Evolutionary conservation across 2,797 vertebrate genomes (phyloP).

Genomic region (Eurystomus glaucurus): DNA sequence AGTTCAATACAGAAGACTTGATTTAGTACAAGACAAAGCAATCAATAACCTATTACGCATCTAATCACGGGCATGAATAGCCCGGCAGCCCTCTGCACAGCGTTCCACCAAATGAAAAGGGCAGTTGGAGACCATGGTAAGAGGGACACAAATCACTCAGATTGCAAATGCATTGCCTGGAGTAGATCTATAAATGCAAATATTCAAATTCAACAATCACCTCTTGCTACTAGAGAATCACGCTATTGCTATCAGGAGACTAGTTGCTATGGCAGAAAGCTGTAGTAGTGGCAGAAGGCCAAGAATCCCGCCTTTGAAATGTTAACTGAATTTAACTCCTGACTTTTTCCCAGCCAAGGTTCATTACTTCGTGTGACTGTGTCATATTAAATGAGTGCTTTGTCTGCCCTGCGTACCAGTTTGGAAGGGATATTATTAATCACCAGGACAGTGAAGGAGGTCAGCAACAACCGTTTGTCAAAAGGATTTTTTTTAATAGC

Average conservation of each 20-base stretch:
- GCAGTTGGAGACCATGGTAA: neutral
- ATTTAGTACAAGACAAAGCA: constrained; percentile 39
- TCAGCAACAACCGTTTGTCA: neutral
- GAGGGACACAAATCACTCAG: neutral
- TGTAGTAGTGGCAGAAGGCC: constrained; percentile 27
- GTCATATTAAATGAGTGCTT: constrained; percentile 27
- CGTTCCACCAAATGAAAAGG: neutral
- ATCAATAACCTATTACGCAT: constrained; percentile 64
- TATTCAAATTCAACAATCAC: constrained; percentile 30
- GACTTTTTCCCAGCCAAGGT: constrained; percentile 45
- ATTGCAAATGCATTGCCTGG: neutral
- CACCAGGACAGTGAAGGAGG: neutral
- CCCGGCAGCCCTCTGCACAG: neutral
- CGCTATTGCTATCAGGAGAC: constrained; percentile 21
- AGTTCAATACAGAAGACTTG: constrained; percentile 50
- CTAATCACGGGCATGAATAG: constrained; percentile 34
- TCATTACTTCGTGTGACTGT: constrained; percentile 12
- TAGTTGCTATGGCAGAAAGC: constrained; percentile 67
- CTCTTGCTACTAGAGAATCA: neutral
- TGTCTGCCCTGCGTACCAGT: neutral
- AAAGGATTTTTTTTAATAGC: neutral
- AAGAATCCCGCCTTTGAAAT: constrained; percentile 46
- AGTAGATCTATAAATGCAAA: constrained; percentile 25
- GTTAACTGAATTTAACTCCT: constrained; percentile 64
- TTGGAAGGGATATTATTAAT: constrained; percentile 29